Conservation (phyloP, 2,797 vertebrate genomes). For the Falco biarmicus region DNA sequence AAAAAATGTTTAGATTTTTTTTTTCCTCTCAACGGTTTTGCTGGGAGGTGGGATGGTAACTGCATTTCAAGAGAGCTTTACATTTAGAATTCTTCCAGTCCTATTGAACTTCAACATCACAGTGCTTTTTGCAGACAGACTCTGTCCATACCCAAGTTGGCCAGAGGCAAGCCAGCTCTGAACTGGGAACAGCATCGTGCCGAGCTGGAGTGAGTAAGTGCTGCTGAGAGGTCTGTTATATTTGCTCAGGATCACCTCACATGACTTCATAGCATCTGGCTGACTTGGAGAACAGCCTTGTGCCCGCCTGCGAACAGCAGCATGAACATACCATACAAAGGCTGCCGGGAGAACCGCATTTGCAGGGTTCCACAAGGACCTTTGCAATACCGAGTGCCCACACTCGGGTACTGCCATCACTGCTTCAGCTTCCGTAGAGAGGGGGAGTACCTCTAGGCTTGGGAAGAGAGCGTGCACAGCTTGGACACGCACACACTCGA, state of each 20-base stretch:
- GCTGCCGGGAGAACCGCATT: not conserved
- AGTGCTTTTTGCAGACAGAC: not conserved
- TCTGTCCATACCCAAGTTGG: not conserved
- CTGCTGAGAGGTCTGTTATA: slow-evolving; percentile 12
- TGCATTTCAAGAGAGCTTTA: not conserved
- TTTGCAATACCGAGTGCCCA: not conserved
- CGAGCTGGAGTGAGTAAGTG: not conserved
- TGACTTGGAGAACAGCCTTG: slow-evolving; percentile 44
- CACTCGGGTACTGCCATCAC: not conserved
- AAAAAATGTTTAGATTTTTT: not conserved
- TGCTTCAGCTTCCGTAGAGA: not conserved
- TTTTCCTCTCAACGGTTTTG: not conserved
- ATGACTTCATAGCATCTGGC: slow-evolving; percentile 32
- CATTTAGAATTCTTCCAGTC: not conserved
- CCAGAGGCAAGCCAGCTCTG: not conserved
- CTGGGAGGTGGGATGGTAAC: not conserved
- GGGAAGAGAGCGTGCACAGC: rapidly evolving
- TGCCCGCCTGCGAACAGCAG: not conserved
- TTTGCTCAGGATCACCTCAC: slow-evolving; percentile 43
- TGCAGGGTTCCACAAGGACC: not conserved
- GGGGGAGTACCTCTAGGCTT: not conserved
- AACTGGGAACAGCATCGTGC: not conserved
- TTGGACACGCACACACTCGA: rapidly evolving
- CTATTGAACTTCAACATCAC: not conserved
- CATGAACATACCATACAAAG: not conserved